These are phyloP conservation scores for Lysandra coridon DNA, from an alignment of 2,888 invertebrate genomes.

Conservation along the genomic window DNA sequence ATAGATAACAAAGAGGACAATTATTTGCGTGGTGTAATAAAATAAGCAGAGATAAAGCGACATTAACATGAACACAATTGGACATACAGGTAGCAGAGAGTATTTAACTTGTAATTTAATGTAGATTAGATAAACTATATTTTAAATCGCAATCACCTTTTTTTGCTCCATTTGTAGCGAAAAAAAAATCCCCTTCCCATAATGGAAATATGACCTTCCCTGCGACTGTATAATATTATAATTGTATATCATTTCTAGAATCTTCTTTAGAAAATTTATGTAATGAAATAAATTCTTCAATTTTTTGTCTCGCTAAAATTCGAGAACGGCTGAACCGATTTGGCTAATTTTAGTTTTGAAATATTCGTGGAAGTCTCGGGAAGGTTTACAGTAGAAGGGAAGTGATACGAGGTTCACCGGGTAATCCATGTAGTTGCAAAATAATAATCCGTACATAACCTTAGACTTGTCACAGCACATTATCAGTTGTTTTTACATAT, in stretches of 20 bases:
- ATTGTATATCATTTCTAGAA: no score
- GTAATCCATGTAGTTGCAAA: neutral
- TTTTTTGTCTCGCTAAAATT: no score
- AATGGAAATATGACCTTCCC: neutral
- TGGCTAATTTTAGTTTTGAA: no score
- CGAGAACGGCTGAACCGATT: no score
- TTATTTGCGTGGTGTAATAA: neutral
- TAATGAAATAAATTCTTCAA: no score
- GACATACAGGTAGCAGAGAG: neutral
- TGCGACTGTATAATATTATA: no score
- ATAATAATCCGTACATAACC: neutral
- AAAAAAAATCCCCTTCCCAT: neutral
- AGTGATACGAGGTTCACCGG: no score
- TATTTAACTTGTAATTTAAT: neutral
- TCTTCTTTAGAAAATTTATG: no score
- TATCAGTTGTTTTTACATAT: neutral
- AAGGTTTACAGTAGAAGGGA: no score
- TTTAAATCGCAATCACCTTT: neutral
- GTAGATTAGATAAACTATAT: neutral
- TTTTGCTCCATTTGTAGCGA: neutral
- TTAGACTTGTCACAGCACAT: neutral
- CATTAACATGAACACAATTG: neutral
- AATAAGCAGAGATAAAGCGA: neutral
- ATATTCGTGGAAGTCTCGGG: no score
- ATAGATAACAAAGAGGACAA: neutral